Base-by-base conservation (phyloP, 2,888 invertebrate genomes). In the Leucophenga montana region DNA sequence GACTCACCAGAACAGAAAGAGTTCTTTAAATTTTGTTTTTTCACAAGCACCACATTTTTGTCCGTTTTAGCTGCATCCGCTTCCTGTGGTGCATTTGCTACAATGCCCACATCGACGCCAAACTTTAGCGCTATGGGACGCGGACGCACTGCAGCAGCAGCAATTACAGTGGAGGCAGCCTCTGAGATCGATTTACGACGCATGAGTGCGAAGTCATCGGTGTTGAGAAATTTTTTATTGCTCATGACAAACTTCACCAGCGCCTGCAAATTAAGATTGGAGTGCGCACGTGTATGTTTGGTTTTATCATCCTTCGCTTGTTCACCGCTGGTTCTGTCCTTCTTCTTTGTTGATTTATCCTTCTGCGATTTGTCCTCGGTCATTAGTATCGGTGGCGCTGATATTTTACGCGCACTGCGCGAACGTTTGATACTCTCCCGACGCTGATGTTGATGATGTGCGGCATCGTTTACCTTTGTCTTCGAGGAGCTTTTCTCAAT, bases 401-500 rank as follows among this genome's bases (percentile, higher is more conserved):
- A 80, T 22, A 83, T 78, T 75, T 85, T 87, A 16, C 85, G 79
- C 11, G 74, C 77, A 64, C 78, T 83, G 3, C 80, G 81, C n/a
- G 79, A 78, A 9, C 76, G 75, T 46, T 83, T 84, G 6, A 81
- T 66, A 68, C 82, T 83, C 39, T 84, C 84, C 11, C 84, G 75
- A 56, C 85, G 82, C 27, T 84, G 85, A 46, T 66, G 66, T 1
- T 33, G 54, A 20, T 57, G 65, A 20, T 48, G 39, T 27, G 62
- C 53, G 22, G 69, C 66, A 50, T 77, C 79, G n/a, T 72, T 65
- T 0, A 87, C 76, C 80, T 87, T 87, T 5, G 80, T 82, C 71
- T 87, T 87, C 0, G 87, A 87, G 11, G 86, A 85, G 69, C 86
- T 86, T 73, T 87, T 87, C 74, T 85, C 85, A 39, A 88, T 84